Conservation (phyloP, 1,140 invertebrate genomes). For the Dendroctonus ponderosae region DNA sequence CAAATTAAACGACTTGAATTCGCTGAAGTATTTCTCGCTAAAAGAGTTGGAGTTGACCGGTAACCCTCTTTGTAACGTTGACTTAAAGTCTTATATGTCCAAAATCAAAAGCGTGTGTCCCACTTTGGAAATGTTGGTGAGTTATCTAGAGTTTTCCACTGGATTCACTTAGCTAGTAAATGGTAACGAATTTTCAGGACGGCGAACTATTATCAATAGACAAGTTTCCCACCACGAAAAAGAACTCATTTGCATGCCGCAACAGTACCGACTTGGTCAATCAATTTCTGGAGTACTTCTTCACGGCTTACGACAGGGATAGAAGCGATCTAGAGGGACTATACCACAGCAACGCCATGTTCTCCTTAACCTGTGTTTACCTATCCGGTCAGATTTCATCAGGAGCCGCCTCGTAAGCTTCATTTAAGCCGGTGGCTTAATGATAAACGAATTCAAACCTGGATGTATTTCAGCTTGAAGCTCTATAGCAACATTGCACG, state of each 20-base stretch:
- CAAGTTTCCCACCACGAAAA: constrained; percentile 61
- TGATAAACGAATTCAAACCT: not conserved
- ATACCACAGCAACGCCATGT: constrained; percentile 78
- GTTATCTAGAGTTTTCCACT: constrained; percentile 11
- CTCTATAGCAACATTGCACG: constrained; percentile 41
- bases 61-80: constrained; percentile 78
- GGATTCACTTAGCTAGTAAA: no score
- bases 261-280: constrained; percentile 66
- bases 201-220: constrained; percentile 63
- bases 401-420: constrained; percentile 35
- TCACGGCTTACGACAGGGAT: constrained; percentile 78
- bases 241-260: constrained; percentile 65
- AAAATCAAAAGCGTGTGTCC: constrained; percentile 47
- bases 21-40: constrained; percentile 66
- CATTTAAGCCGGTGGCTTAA: constrained; percentile 4
- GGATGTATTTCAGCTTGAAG: constrained; percentile 38
- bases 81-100: constrained; percentile 71
- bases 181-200: constrained; percentile 74
- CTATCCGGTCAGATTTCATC: constrained; percentile 49
- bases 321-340: constrained; percentile 73
- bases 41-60: constrained; percentile 72
- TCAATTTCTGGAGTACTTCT: constrained; percentile 80
- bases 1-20: constrained; percentile 61
- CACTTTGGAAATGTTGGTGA: constrained; percentile 43
- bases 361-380: constrained; percentile 65